phyloP scores from a whole-genome alignment of 2,113 vertebrate genomes.

The Limnothrissa miodon region DNA sequence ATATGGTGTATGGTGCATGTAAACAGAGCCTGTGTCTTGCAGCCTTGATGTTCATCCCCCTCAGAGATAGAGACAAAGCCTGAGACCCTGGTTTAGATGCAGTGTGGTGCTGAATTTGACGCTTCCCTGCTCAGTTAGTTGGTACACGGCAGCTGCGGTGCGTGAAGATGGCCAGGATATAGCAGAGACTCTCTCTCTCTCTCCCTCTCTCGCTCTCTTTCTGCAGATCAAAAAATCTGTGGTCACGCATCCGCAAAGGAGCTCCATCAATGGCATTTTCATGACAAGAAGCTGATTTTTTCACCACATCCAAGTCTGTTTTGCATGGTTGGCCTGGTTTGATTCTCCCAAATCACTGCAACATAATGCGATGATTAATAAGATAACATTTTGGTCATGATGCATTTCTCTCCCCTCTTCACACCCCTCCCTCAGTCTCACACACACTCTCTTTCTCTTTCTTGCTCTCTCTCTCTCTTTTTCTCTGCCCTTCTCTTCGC shows the following conservation, averaged over 20 bases:
- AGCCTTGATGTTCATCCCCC: background rate
- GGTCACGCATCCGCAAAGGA: background rate
- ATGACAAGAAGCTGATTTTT: slow-evolving; percentile 16
- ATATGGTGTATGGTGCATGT: background rate
- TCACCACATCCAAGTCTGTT: slow-evolving; percentile 12
- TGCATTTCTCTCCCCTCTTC: background rate
- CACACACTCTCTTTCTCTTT: slow-evolving; percentile 27
- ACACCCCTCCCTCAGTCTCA: background rate
- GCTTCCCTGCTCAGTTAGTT: background rate
- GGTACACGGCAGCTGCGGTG: background rate
- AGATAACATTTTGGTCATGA: background rate
- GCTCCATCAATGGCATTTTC: slow-evolving; percentile 17
- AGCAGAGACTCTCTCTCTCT: background rate
- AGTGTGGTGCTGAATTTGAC: background rate
- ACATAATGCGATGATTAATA: slow-evolving; percentile 32
- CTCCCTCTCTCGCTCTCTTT: background rate
- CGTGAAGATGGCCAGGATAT: background rate
- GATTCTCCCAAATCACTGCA: slow-evolving; percentile 8
- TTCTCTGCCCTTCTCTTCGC: too few relatives aligned
- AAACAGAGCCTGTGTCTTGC: background rate
- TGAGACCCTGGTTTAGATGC: background rate
- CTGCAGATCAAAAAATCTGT: background rate
- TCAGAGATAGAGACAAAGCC: background rate
- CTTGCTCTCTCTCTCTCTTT: background rate
- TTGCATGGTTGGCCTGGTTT: slow-evolving; percentile 14